phyloP scores from a whole-genome alignment of 2,113 vertebrate genomes.

The Myiozetetes cayanensis region DNA sequence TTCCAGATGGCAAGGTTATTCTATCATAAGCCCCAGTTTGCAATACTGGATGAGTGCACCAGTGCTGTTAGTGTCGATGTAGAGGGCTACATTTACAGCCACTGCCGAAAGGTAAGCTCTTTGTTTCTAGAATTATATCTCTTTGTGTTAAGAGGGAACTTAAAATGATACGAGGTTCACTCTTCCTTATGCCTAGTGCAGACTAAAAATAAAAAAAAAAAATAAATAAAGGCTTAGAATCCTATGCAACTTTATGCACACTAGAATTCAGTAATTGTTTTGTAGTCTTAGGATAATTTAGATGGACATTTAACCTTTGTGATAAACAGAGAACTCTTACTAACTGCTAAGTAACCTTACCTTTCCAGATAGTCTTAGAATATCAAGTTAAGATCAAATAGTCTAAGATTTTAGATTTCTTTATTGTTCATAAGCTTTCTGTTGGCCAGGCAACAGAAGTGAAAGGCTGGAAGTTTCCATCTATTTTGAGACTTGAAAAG shows the following conservation, averaged over 20 bases:
- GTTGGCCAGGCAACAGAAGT: neutral
- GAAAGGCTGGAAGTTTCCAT: neutral
- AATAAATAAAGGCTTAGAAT: neutral
- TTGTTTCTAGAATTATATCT: neutral
- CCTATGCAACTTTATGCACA: neutral
- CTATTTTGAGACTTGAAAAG: neutral
- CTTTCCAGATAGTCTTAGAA: neutral
- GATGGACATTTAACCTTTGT: neutral
- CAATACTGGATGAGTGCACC: conserved; percentile 98
- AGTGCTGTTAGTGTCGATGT: conserved; percentile 98
- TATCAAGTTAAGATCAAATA: neutral
- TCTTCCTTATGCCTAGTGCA: neutral
- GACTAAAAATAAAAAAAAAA: neutral
- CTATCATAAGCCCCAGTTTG: conserved; percentile 98
- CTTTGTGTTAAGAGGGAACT: neutral
- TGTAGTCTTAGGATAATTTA: neutral
- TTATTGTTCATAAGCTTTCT: neutral
- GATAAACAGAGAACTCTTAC: neutral
- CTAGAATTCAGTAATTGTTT: neutral
- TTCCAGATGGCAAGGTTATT: conserved; percentile 95
- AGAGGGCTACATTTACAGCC: conserved; percentile 95
- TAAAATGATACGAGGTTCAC: neutral
- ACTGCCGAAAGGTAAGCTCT: conserved; percentile 88
- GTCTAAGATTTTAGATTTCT: neutral
- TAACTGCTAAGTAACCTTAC: neutral